phyloP scores from a whole-genome alignment of 2,888 invertebrate species.

The Eupithecia dodoneata region DNA sequence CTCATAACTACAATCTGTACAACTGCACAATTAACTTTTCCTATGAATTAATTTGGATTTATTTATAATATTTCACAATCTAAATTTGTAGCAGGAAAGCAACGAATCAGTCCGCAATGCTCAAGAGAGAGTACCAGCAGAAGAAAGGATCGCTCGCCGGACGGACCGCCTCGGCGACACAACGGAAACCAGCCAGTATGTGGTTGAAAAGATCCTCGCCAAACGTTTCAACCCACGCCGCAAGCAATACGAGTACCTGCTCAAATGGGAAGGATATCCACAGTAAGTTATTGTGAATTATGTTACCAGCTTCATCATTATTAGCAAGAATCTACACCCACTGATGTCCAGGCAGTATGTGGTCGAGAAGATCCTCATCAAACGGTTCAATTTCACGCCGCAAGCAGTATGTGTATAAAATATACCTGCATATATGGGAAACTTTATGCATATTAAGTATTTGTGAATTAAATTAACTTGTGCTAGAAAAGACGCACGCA shows the following conservation, averaged over 20 bases:
- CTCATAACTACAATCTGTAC: too few species aligned
- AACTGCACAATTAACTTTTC: too few species aligned
- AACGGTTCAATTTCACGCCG: too few species aligned
- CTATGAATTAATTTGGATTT: too few species aligned
- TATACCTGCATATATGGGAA: too few species aligned
- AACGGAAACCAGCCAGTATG: conserved; percentile 86
- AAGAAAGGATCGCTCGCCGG: conserved; percentile 78
- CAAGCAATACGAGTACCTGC: conserved; percentile 91
- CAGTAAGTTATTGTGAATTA: conserved; percentile 80
- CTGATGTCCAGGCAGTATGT: background rate
- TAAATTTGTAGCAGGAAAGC: conserved; percentile 46
- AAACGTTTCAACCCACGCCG: conserved; percentile 91
- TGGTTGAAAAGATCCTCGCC: conserved; percentile 92
- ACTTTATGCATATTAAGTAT: too few species aligned
- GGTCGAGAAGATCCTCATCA: too few species aligned
- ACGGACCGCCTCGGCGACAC: conserved; percentile 70
- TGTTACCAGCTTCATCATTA: background rate
- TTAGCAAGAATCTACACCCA: background rate
- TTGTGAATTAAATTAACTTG: too few species aligned
- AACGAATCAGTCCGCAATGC: conserved; percentile 75
- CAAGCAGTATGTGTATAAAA: too few species aligned
- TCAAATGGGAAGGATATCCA: conserved; percentile 93
- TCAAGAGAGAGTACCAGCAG: conserved; percentile 78
- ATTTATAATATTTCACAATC: background rate
- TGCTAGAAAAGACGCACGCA: too few species aligned